Percentiles rank a stretch among this genome's conserved stretches.
phyloP scores from a whole-genome alignment of 2,797 vertebrate genomes.

The Neopelma chrysocephalum region DNA sequence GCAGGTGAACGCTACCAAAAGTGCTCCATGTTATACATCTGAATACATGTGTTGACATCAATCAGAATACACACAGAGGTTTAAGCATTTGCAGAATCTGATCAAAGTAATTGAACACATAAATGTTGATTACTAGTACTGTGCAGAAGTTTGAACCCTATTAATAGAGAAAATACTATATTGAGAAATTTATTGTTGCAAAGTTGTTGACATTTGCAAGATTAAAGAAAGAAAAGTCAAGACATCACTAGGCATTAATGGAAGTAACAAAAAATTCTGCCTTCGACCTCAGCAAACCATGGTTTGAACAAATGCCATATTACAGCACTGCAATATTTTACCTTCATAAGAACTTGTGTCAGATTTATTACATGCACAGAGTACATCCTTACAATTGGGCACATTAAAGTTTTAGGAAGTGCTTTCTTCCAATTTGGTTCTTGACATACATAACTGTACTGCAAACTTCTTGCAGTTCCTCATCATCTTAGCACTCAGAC shows the following conservation, averaged over 20 bases:
- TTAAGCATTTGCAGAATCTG: not conserved
- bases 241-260: not conserved
- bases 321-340: not conserved
- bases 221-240: not conserved
- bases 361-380: not conserved
- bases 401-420: not conserved
- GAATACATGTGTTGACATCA: not conserved
- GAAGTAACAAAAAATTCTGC: not conserved
- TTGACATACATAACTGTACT: not conserved
- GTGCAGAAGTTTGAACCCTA: not conserved
- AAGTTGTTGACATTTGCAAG: not conserved
- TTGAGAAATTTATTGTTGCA: not conserved
- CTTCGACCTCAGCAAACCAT: not conserved
- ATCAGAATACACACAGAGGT: not conserved
- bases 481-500: not conserved
- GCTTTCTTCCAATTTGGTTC: not conserved
- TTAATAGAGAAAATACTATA: not conserved
- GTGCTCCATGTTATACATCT: not conserved
- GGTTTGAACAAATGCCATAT: not conserved
- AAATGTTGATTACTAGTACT: not conserved
- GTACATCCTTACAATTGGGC: not conserved
- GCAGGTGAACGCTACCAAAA: not conserved
- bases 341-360: not conserved
- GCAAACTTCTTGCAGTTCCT: not conserved
- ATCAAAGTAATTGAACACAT: not conserved